Base-by-base conservation (phyloP, 1,140 invertebrate species). In the Ectropis grisescens region DNA sequence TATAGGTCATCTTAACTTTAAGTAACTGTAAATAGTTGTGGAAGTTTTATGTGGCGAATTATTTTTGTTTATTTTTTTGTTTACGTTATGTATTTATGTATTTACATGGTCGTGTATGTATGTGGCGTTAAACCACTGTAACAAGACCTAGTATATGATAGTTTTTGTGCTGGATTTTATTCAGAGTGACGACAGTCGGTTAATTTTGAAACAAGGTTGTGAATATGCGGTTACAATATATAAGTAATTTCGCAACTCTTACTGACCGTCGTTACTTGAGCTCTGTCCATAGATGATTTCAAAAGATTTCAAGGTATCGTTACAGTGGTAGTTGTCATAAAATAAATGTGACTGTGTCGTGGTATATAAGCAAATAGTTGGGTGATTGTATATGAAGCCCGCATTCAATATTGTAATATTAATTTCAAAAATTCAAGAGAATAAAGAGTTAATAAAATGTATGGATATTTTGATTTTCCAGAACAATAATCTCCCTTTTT, bases 321-420 rank as follows among this genome's bases (percentile, higher is more conserved):
- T 4, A 4, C 3, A 19, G 16, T 19, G 16, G 16, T 19, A 3
- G 8, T 4, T 19, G 8, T 19, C 16, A 3, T 4, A 19, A 8
- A 8, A 45, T 57, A 60, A 53, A 53, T 39, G 65, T 78, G 75
- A 78, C 64, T 75, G 65, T 75, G 66, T 78, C 70, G 72, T 74
- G 70, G 68, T 80, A 67, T 55, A 52, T 80, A 80, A 80, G 72
- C 62, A 75, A 80, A 78, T 80, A 78, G 75, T 64, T 75, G 75
- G 75, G 75, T 75, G 57, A 70, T 78, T 80, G 68, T 80, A 80
- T 80, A 78, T 74, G 68, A 58, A 72, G 53, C 75, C 75, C 75
- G 57, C 70, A 75, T 78, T 78, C 68, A 78, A 78, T 80, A 78
- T 80, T 78, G 72, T 80, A 80, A 75, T 71, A 78, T 80, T 80